phyloP scores from a whole-genome alignment of 2,113 vertebrate genomes.

The Bungarus multicinctus region DNA sequence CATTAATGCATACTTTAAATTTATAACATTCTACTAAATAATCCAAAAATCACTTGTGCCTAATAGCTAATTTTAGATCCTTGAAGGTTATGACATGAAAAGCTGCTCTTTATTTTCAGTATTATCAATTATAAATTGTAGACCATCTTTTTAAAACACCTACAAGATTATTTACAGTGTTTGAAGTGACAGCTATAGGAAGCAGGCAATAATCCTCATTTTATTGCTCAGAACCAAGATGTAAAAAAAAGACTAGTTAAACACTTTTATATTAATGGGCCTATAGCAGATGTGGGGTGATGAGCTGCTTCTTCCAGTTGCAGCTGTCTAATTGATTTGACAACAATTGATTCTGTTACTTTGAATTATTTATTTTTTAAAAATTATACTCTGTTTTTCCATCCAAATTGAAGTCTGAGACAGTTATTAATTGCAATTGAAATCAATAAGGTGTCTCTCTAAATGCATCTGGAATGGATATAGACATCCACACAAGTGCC shows the following conservation, averaged over 20 bases:
- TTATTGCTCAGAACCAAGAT: neutral
- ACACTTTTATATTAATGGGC: neutral
- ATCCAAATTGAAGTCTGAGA: neutral
- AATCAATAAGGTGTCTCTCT: neutral
- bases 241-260: neutral
- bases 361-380: neutral
- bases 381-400: neutral
- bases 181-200: neutral
- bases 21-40: neutral
- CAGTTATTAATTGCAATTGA: neutral
- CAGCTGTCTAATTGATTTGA: neutral
- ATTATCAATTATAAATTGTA: neutral
- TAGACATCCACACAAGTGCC: neutral
- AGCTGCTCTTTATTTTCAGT: neutral
- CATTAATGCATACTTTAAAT: neutral
- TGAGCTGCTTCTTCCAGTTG: neutral
- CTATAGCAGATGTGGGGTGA: neutral
- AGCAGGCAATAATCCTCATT: neutral
- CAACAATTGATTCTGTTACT: neutral
- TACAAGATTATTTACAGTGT: neutral
- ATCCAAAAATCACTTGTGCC: neutral
- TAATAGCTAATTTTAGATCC: neutral
- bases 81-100: neutral
- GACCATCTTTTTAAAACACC: neutral
- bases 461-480: neutral